Conservation (phyloP, 1,140 invertebrate species). For the Ceratina calcarata region DNA sequence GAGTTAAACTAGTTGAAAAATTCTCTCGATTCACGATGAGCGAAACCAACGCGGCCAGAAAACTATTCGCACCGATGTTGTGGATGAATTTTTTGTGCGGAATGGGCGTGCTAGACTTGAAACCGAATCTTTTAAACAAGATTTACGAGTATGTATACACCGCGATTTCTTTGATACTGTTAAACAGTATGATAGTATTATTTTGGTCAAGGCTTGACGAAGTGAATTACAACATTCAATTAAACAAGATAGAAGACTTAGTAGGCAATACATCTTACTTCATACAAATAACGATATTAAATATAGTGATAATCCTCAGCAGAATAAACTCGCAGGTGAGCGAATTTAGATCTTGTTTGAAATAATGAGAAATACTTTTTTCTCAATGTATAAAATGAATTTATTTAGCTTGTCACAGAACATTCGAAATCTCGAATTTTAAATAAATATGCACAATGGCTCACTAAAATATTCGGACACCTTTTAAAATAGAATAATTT, state of each 20-base stretch:
- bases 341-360: neutral
- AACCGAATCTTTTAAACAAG: neutral
- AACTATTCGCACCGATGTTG: constrained; percentile 11
- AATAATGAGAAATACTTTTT: neutral
- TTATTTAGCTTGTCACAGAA: too few species aligned
- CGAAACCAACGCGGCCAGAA: neutral
- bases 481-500: too few species aligned
- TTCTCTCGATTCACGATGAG: constrained; percentile 17
- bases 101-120: neutral
- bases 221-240: too few species aligned
- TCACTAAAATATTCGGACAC: too few species aligned
- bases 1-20: neutral
- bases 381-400: neutral
- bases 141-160: constrained; percentile 6
- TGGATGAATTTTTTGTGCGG: constrained; percentile 22
- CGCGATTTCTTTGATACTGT: neutral
- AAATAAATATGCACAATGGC: too few species aligned
- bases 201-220: neutral
- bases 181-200: neutral
- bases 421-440: too few species aligned
- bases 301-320: neutral
- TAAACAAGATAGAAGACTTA: fast-evolving
- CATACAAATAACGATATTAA: neutral
- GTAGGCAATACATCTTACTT: too few species aligned
- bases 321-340: neutral